Evolutionary conservation across 2,888 invertebrate species (phyloP).

Genomic region (Blera fallax): DNA sequence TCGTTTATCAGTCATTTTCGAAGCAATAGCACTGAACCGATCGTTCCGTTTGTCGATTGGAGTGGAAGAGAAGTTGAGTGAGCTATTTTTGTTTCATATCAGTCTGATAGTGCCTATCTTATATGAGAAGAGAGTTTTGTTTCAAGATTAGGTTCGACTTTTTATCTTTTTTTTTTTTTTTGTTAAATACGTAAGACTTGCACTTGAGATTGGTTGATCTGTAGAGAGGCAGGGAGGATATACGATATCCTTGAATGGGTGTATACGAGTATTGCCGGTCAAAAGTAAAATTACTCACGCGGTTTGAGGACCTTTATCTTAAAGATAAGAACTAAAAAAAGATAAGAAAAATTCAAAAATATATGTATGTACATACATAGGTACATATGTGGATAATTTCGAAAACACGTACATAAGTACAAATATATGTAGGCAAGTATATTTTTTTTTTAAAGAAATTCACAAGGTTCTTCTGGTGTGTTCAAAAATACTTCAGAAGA

Average conservation of each 20-base stretch:
- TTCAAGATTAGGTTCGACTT: not conserved
- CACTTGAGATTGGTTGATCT: conserved; percentile 2
- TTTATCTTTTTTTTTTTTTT: not conserved
- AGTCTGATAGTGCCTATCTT: not conserved
- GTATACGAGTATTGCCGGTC: not conserved
- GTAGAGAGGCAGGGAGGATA: not conserved
- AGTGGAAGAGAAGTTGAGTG: conserved; percentile 3
- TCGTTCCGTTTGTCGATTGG: not conserved
- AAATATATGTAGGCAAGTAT: not conserved
- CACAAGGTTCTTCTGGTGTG: not conserved
- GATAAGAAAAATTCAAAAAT: not conserved
- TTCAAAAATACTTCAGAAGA: not conserved
- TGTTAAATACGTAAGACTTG: not conserved
- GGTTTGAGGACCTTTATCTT: not conserved
- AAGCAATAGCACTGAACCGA: not conserved
- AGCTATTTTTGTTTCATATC: conserved; percentile 26
- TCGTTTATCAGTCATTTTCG: conserved; percentile 7
- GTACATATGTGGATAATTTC: not conserved
- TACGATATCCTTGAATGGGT: not conserved
- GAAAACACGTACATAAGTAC: not conserved
- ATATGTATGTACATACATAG: not conserved
- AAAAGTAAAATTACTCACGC: not conserved
- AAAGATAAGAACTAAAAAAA: not conserved
- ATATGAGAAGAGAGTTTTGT: not conserved
- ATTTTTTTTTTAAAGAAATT: not conserved